Percentiles rank a stretch among this genome's conserved stretches.
phyloP scores from a whole-genome alignment of 2,113 vertebrate genomes.

The Zapornia atra region DNA sequence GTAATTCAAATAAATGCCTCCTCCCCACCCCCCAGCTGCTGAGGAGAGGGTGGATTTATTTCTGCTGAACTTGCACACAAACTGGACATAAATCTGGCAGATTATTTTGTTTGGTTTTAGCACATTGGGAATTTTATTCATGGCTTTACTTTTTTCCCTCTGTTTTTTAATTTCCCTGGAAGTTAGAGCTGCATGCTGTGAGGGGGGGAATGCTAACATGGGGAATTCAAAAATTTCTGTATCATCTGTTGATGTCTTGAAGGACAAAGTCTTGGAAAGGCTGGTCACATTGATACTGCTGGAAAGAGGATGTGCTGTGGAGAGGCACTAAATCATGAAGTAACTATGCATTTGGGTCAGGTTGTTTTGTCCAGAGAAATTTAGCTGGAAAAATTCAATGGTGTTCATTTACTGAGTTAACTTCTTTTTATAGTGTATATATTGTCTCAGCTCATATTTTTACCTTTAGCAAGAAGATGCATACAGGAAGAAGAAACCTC shows the following conservation, averaged over 20 bases:
- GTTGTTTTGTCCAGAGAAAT: not conserved
- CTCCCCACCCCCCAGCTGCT: not conserved
- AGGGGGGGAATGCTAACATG: conserved; percentile 26
- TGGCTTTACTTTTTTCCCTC: conserved; percentile 2
- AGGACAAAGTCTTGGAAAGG: conserved; percentile 12
- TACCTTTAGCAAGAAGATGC: conserved; percentile 77
- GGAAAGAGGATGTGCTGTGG: not conserved
- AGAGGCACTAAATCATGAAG: conserved; percentile 35
- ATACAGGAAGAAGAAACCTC: conserved; percentile 82
- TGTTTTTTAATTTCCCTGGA: not conserved
- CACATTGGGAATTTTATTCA: conserved; percentile 53
- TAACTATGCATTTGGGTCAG: not conserved
- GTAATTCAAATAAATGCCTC: conserved; percentile 3
- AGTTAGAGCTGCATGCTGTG: not conserved
- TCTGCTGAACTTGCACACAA: conserved; percentile 41
- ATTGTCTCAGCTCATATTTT: conserved; percentile 16
- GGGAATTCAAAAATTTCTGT: conserved; percentile 30
- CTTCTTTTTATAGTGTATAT: not conserved
- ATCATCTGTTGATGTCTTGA: not conserved
- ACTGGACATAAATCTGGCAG: conserved; percentile 65
- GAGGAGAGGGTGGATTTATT: conserved; percentile 60
- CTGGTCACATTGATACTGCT: not conserved
- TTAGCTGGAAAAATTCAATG: not conserved
- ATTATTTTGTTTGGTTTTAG: conserved; percentile 56
- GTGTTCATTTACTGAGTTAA: not conserved